Conservation (phyloP, 2,797 vertebrate species). For the Chiroxiphia lanceolata region DNA sequence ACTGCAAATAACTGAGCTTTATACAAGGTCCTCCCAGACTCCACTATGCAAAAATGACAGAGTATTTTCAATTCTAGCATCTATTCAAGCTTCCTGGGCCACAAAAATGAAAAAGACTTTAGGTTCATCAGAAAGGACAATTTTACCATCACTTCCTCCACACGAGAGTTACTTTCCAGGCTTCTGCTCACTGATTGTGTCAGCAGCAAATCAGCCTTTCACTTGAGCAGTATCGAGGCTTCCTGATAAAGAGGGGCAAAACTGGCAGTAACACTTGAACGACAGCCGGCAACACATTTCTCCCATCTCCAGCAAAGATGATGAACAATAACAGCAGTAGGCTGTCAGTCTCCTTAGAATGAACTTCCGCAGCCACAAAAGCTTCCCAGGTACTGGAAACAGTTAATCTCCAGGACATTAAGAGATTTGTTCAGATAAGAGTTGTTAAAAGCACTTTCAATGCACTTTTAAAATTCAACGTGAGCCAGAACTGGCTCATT, state of each 20-base stretch:
- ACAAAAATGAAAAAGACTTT: not conserved
- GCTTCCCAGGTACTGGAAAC: not conserved
- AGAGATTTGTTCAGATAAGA: not conserved
- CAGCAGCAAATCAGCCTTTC: not conserved
- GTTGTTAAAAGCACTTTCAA: not conserved
- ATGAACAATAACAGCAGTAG: not conserved
- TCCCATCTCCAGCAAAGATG: not conserved
- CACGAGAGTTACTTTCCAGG: not conserved
- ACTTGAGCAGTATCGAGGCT: rapidly evolving
- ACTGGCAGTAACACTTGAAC: not conserved
- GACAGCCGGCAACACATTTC: not conserved
- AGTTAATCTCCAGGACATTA: not conserved
- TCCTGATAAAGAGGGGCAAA: not conserved
- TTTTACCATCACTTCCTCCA: not conserved
- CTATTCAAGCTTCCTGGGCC: not conserved
- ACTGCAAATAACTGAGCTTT: not conserved
- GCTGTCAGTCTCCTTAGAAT: not conserved
- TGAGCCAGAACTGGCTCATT: not conserved
- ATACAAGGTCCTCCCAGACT: not conserved
- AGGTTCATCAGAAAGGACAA: not conserved
- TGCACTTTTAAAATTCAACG: not conserved
- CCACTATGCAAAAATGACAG: not conserved
- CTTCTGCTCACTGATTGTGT: not conserved
- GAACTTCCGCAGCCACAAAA: not conserved
- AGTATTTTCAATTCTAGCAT: not conserved